Evolutionary conservation across 2,797 vertebrate genomes (phyloP), one percentile per base, ranked within the genome.

Genomic region (Leptodactylus fallax): DNA sequence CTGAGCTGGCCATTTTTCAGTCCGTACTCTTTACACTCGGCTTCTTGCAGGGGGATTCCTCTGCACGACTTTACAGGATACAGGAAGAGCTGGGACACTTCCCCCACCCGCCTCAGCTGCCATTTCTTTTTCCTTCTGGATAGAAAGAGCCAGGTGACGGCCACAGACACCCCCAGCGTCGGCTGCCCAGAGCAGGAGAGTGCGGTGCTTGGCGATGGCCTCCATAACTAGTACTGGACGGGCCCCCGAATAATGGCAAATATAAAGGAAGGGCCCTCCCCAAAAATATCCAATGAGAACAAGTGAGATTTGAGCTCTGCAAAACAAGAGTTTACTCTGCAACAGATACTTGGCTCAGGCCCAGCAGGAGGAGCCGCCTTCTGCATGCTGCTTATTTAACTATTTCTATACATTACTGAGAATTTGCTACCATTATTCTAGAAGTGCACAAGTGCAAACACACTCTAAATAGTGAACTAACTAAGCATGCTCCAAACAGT

Each of bases 61-160:
- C 90, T 96, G 51, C 97, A 98, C 0, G 97, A 99, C 90, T 99
- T 99, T 51, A 98, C 86, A 0, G 97, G 97, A 92, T 98, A 95
- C 82, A 99, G 91, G 81, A 96, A 93, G 3, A 99, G 91, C 83
- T 94, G 90, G 5, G 96, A 93, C 87, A 98, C 96, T 2, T 96
- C 95, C 81, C 97, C 97, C 14, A 98, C 97, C 0, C 91, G 94
- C 91, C 79, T 71, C 90, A 93, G 90, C 12, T 82, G 89, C 11
- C 85, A 11, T 88, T 81, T 11, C 77, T 67, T 25, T 77, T 55
- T 84, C 85, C 82, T 36, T 14, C 27, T 2, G 7, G 12, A 11
- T 9, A 72, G 3, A 23, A 23, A n/a, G 11, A 81, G 45, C 88
- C 53, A 77, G 55, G 51, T 5, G 47, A 82, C 0, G 82, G 51